Evolutionary conservation across 2,113 vertebrate genomes (phyloP), one percentile per base, ranked within the genome.

Genomic region (Rhinoderma darwinii): DNA sequence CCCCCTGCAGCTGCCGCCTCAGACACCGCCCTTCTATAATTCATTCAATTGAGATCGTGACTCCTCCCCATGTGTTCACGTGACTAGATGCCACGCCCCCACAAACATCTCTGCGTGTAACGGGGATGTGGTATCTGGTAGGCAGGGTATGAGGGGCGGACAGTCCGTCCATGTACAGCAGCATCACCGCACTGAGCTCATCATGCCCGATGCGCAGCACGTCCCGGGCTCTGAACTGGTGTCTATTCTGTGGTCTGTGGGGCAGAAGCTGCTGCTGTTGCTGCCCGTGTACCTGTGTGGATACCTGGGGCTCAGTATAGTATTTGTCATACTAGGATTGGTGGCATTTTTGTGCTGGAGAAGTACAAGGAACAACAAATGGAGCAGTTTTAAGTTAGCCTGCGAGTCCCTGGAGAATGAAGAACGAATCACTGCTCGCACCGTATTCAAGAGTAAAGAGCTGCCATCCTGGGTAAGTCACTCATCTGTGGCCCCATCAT

Each of bases 261-360:
- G 90, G 2, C 95, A 93, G 89, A 95, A 91, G 84, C 90, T 96
- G 30, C 90, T 89, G 25, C 92, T 93, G 25, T 89, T 96, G 2
- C 86, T 96, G 56, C 94, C 95, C 0, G 93, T 96, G 1, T 96
- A 96, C 90, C 89, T 96, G 86, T 94, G 95, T 1, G 95, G 95
- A 0, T 96, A 95, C 85, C 94, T 94, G 20, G 95, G 95, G 74
- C 90, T 95, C 89, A 95, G 94, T 78, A 89, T 95, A 82, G 88
- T 83, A 43, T 11, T 96, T 2, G 91, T 96, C 12, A 88, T 96
- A 0, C 66, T 95, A 73, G 94, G 90, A 18, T 90, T 96, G 72
- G 87, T 93, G 86, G 85, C 95, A 76, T 96, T 93, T 88, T 91
- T 93, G 90, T 94, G 94, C 81, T 96, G 95, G 95, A 95, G 92